Evolutionary conservation across 2,888 invertebrate species (phyloP).

Genomic region (Sphaerophoria taeniata): DNA sequence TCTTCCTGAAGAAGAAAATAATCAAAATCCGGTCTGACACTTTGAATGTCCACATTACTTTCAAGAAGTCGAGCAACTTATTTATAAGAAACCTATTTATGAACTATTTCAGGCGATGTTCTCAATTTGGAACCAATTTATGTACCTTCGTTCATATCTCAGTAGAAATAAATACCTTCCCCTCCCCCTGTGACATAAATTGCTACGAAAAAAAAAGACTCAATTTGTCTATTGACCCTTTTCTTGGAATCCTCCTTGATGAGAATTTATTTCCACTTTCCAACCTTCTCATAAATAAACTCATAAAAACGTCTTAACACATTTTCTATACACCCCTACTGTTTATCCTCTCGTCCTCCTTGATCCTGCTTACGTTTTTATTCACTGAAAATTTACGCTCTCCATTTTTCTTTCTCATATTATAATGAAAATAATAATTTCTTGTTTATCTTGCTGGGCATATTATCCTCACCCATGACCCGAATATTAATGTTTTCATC

Average conservation of each 20-base stretch:
- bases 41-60: no score
- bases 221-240: not conserved
- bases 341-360: no score
- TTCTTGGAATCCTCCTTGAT: not conserved
- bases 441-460: conserved; percentile 34
- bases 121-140: not conserved
- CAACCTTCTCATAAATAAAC: not conserved
- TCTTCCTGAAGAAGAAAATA: no score
- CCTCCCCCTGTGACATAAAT: not conserved
- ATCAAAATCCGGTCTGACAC: no score
- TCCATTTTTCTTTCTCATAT: not conserved
- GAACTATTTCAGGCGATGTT: no score
- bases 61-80: no score
- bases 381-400: conserved; percentile 24
- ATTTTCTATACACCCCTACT: not conserved
- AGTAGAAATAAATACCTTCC: not conserved
- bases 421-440: conserved; percentile 34
- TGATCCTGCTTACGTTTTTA: not conserved
- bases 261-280: not conserved
- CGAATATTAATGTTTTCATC: conserved; percentile 49
- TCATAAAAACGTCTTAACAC: not conserved
- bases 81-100: no score
- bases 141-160: not conserved
- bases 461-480: conserved; percentile 61
- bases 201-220: not conserved